Evolutionary conservation across 2,113 vertebrate genomes (phyloP), one percentile per base, ranked within the genome.

Genomic region (Ifrita kowaldi): DNA sequence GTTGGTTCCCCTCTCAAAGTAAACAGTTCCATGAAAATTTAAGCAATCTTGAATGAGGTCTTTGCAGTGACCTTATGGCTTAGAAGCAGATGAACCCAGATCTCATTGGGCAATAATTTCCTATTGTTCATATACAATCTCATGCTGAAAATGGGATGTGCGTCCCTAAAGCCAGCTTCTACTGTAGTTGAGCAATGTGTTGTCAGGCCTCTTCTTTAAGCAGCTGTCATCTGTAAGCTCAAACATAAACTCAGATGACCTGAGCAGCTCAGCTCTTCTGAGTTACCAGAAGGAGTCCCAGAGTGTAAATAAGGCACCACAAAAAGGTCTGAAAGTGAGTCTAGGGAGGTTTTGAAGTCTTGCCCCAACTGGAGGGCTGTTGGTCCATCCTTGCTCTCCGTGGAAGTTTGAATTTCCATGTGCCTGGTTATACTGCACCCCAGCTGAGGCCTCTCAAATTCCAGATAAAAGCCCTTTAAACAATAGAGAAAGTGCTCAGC

Each of bases 21-120:
- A 96, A 93, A 95, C 79, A 86, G 15, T 89, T 95, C 62, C 74
- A 82, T 62, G 81, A 89, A 91, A 82, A 73, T 87, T 71, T 90
- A 52, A 89, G 84, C 93, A 95, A 80, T 88, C 79, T 74, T 50
- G 47, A 81, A 74, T 23, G 56, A 35, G 56, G 41, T 95, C 44
- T 56, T 96, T 74, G 41, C 64, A 70, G 41, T 35, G 79, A 84
- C 71, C 65, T 91, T 41, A 70, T 77, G 50, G 44, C 87, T 91
- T 57, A 73, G 47, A 85, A 75, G 74, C 50, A 70, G 39, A 92
- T 28, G 52, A 94, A 84, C 52, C 33, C 75, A 60, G 71, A 89
- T 20, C 15, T 67, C 30, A 77, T 52, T 70, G 33, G 79, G 90
- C 64, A 93, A 84, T 64, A 67, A 49, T 84, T 90, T 91, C 68